Conservation (phyloP, 1,140 invertebrate species). For the Brachionus koreanus region DNA sequence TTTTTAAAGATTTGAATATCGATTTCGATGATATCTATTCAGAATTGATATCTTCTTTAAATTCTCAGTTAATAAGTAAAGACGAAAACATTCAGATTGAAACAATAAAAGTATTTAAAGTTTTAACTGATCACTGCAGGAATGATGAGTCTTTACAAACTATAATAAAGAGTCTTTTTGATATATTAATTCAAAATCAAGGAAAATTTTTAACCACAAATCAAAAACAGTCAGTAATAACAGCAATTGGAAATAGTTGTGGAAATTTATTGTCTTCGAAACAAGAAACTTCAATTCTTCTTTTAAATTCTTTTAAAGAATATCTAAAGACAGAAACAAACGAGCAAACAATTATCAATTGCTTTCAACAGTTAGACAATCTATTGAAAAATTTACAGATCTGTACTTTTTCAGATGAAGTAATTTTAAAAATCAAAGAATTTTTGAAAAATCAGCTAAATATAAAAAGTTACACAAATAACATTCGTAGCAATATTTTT, state of each 20-base stretch:
- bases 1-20: not conserved
- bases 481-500: not conserved
- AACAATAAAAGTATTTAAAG: not conserved
- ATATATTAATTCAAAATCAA: not conserved
- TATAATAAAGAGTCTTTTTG: conserved; percentile 20
- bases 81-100: not conserved
- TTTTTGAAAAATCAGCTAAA: not conserved
- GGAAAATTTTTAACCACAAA: not conserved
- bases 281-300: not conserved
- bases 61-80: conserved; percentile 11
- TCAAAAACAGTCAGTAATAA: not conserved
- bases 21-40: not conserved
- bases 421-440: not conserved
- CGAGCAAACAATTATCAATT: not conserved
- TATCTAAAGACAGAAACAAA: conserved; percentile 20
- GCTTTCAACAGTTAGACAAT: not conserved
- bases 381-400: conserved; percentile 1
- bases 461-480: not conserved
- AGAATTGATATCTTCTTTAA: not conserved
- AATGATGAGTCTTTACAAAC: not conserved
- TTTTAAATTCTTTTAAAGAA: not conserved
- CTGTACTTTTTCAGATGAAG: not conserved
- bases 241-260: not conserved
- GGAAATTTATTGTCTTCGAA: not conserved
- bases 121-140: not conserved